Percentiles rank a stretch among this genome's conserved stretches.
These are phyloP conservation scores for Cricetomys ansorgei DNA, from an alignment of 2,113 vertebrate species.

Conservation along the genomic window DNA sequence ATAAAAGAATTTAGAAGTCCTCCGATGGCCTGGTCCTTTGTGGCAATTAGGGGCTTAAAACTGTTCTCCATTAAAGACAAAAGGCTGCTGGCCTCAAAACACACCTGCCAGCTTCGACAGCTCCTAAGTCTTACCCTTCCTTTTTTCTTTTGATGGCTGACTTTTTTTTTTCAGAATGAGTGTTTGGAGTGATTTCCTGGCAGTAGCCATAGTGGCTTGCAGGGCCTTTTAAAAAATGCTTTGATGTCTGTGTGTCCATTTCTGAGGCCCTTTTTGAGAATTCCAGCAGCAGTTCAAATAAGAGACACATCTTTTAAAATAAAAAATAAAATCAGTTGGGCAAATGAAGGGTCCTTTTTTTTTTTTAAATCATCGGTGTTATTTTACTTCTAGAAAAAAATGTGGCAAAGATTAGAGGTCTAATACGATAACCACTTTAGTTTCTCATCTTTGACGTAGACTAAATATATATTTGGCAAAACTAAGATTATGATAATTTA, in stretches of 20 bases:
- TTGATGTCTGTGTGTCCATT: slow-evolving; percentile 66
- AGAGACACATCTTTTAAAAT: slow-evolving; percentile 53
- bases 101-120: slow-evolving; percentile 59
- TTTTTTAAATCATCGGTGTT: not conserved
- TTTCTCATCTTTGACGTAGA: slow-evolving; percentile 34
- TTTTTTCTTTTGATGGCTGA: slow-evolving; percentile 40
- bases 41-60: slow-evolving; percentile 24
- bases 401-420: not conserved
- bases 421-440: not conserved
- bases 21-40: slow-evolving; percentile 43
- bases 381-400: slow-evolving; percentile 67
- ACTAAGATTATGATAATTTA: slow-evolving; percentile 13
- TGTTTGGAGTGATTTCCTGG: slow-evolving; percentile 72
- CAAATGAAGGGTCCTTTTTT: slow-evolving; percentile 47
- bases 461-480: slow-evolving; percentile 54
- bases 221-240: slow-evolving; percentile 72
- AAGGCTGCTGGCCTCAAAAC: slow-evolving; percentile 64
- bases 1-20: slow-evolving; percentile 44
- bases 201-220: slow-evolving; percentile 70
- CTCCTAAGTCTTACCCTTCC: not conserved
- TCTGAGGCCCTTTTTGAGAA: slow-evolving; percentile 66
- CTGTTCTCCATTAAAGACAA: slow-evolving; percentile 67
- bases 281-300: slow-evolving; percentile 46
- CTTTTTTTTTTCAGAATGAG: slow-evolving; percentile 61
- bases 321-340: not conserved